A percentile compares a stretch with the other conserved stretches of the same genome.
phyloP scores from a whole-genome alignment of 2,113 vertebrate species.

The Neotragus moschatus region DNA sequence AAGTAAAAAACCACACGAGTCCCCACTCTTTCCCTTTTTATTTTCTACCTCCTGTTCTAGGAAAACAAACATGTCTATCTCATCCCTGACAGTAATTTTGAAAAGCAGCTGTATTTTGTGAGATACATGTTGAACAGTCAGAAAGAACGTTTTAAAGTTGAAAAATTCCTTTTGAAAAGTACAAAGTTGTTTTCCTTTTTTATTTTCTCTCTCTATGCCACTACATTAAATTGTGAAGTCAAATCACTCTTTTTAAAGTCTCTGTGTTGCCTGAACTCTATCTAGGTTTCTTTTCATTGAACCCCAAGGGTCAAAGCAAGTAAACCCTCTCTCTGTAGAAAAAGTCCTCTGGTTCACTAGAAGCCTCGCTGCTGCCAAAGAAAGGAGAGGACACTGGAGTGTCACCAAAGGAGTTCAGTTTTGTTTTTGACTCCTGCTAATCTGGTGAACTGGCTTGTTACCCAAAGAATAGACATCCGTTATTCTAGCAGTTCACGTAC shows the following conservation, averaged over 20 bases:
- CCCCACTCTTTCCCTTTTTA: not conserved
- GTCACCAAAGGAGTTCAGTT: not conserved
- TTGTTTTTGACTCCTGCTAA: not conserved
- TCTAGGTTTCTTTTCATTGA: not conserved
- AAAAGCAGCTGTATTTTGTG: constrained; percentile 46
- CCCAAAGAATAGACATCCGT: not conserved
- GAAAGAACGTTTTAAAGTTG: not conserved
- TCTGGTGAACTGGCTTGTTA: not conserved
- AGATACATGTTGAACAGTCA: not conserved
- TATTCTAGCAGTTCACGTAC: not conserved
- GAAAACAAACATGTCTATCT: constrained; percentile 30
- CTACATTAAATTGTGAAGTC: constrained; percentile 1
- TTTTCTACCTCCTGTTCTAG: not conserved
- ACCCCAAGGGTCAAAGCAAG: not conserved
- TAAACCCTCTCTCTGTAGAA: not conserved
- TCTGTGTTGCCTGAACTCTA: not conserved
- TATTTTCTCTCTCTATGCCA: not conserved
- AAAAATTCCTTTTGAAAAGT: constrained; percentile 34
- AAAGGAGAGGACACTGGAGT: not conserved
- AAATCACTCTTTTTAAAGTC: not conserved
- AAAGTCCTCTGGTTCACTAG: not conserved
- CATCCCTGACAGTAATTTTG: not conserved
- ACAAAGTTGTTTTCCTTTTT: not conserved
- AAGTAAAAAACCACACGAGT: constrained; percentile 26
- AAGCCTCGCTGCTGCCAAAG: not conserved